Evolutionary conservation across 2,113 vertebrate genomes (phyloP), one percentile per base, ranked within the genome.

Genomic region (Mungos mungo): DNA sequence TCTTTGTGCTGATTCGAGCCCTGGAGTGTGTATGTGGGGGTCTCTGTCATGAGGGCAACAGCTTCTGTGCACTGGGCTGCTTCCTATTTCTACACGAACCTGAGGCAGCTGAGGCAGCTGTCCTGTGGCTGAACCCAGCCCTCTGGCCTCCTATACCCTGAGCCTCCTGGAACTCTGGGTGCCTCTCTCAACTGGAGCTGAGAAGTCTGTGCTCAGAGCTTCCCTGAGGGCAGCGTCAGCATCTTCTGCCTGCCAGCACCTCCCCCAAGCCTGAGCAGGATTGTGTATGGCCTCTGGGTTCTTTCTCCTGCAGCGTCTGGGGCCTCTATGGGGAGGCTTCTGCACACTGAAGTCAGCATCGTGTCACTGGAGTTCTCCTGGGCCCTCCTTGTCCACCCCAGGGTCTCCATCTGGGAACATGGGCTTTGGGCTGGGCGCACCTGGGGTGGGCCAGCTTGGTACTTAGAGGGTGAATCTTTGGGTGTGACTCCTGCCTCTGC

Each of bases 321-420:
- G 15, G 45, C 82, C 47, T 77, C 4, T 5, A 18, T 33, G 21
- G 15, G 6, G 68, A n/a, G 13, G 13, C 19, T 18, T 87, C 23
- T 11, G 2, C 79, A 33, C 25, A 41, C 65, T 21, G 2, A 63
- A n/a, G 33, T 65, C 54, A 54, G 29, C 31, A 19, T 38, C 21
- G 3, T 0, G 0, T 52, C 76, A 5, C 72, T 18, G n/a, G 60
- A 13, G 23, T n/a, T 82, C 69, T 82, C 0, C 63, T 0, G 35
- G 90, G 38, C 47, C 69, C 15, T 72, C 52, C 13, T 31, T n/a
- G 33, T 35, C 50, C 21, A 29, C 47, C 15, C 19, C 0, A 0
- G 3, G 74, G 33, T 72, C 52, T 68, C 65, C n/a, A 14, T 10
- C 52, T 41, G 54, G 83, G 60, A 52, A 60, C 33, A 52, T 0